A percentile compares a stretch with the other conserved stretches of the same genome.
phyloP scores from a whole-genome alignment of 37 sponge, comb jelly and placozoan genomes.

The Cliona cf. orientalis region DNA sequence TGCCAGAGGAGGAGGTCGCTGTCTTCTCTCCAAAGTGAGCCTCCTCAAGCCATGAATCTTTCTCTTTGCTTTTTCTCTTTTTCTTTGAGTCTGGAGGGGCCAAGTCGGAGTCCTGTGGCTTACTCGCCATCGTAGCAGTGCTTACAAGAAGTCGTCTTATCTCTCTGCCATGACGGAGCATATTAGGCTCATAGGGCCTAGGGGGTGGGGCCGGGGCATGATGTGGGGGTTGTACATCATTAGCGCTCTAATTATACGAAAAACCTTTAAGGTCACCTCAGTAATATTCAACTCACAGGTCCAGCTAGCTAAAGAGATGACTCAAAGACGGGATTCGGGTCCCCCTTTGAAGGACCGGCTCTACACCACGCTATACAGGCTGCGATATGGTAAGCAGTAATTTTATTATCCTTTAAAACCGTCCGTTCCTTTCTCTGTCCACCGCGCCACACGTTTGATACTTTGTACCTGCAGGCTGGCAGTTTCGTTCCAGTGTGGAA shows the following conservation, averaged over 20 bases:
- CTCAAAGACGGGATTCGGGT: too few species aligned
- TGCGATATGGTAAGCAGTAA: slow-evolving; percentile 58
- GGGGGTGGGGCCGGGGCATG: neutral
- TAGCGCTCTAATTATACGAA: too few species aligned
- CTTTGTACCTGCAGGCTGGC: slow-evolving; percentile 48
- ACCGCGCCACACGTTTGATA: neutral
- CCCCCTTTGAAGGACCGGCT: slow-evolving; percentile 41
- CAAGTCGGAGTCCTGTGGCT: neutral
- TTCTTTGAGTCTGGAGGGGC: neutral
- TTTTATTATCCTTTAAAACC: neutral
- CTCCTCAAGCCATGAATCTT: neutral
- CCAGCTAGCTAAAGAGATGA: too few species aligned
- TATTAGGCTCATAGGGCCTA: neutral
- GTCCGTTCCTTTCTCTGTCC: neutral
- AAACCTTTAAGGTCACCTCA: too few species aligned
- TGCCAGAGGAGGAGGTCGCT: neutral
- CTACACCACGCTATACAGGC: slow-evolving; percentile 46
- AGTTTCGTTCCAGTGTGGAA: slow-evolving; percentile 48
- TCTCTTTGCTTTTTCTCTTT: neutral
- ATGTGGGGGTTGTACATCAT: too few species aligned
- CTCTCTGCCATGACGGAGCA: too few species aligned
- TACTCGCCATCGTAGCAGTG: too few species aligned
- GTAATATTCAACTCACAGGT: too few species aligned
- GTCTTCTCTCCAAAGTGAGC: neutral
- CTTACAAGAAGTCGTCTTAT: too few species aligned